A percentile compares a stretch with the other conserved stretches of the same genome.
phyloP scores from a whole-genome alignment of 2,797 vertebrate genomes.

The Pseudocheirus occidentalis region DNA sequence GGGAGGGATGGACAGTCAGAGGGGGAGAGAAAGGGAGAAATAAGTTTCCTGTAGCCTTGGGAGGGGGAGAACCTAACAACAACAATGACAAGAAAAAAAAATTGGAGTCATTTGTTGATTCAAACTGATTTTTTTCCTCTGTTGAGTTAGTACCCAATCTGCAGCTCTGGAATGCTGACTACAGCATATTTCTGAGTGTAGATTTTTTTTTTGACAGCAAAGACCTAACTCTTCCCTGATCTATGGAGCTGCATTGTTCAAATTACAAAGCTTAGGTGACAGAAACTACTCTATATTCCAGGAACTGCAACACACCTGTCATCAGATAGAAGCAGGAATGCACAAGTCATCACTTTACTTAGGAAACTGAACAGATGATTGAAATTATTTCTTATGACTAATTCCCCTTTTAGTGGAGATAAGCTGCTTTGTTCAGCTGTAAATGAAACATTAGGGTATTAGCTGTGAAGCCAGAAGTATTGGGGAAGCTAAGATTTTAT shows the following conservation, averaged over 20 bases:
- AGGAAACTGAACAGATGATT: constrained; percentile 85
- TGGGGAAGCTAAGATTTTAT: constrained; percentile 87
- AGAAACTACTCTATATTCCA: constrained; percentile 83
- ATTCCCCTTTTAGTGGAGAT: constrained; percentile 88
- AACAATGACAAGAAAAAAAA: background rate
- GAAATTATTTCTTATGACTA: constrained; percentile 87
- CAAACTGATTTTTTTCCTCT: constrained; percentile 72
- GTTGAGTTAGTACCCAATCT: constrained; percentile 78
- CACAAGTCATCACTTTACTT: constrained; percentile 84
- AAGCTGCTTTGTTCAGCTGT: constrained; percentile 87
- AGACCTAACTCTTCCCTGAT: constrained; percentile 85
- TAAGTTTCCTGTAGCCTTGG: constrained; percentile 59
- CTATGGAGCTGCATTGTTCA: constrained; percentile 83
- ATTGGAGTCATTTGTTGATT: constrained; percentile 84
- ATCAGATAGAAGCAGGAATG: constrained; percentile 81
- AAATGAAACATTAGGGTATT: constrained; percentile 89
- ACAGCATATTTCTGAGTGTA: constrained; percentile 86
- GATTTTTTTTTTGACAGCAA: constrained; percentile 84
- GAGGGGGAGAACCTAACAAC: background rate
- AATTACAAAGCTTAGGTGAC: constrained; percentile 84
- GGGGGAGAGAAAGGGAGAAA: constrained; percentile 13
- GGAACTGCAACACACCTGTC: constrained; percentile 84
- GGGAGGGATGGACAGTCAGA: background rate
- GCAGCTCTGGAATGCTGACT: constrained; percentile 85
- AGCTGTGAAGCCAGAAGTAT: constrained; percentile 87